phyloP scores from a whole-genome alignment of 2,888 invertebrate species.

The Ectemnius cavifrons region DNA sequence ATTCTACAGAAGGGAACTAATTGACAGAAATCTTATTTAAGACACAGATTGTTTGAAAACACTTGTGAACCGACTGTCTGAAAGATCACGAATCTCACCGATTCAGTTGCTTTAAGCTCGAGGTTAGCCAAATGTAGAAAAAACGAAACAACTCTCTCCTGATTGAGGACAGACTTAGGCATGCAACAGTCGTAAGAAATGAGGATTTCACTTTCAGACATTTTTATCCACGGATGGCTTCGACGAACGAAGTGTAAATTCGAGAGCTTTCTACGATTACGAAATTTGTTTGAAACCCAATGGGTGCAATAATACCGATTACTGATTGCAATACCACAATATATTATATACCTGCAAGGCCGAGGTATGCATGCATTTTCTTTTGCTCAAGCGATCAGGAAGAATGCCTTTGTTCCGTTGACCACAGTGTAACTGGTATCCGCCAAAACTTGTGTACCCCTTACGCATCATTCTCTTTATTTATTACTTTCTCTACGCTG shows the following conservation, averaged over 20 bases:
- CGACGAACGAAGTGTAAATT: slow-evolving; percentile 11
- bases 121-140: slow-evolving; percentile 16
- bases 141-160: slow-evolving; percentile 23
- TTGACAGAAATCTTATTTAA: slow-evolving; percentile 25
- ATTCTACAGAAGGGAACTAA: slow-evolving; percentile 29
- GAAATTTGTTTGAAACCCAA: no score
- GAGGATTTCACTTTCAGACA: slow-evolving; percentile 54
- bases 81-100: slow-evolving; percentile 44
- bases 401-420: no score
- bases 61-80: slow-evolving; percentile 27
- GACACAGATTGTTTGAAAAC: slow-evolving; percentile 17
- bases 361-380: no score
- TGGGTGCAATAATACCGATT: no score
- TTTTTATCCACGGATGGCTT: slow-evolving; percentile 1
- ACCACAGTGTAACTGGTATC: no score
- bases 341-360: no score
- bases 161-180: slow-evolving; percentile 11
- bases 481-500: not conserved
- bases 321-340: no score
- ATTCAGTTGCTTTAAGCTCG: slow-evolving; percentile 35
- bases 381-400: no score
- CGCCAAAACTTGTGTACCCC: no score
- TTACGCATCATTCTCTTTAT: slow-evolving; percentile 1
- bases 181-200: slow-evolving; percentile 18
- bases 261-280: not conserved